These are phyloP conservation scores for Melitaea athalia DNA, from an alignment of 2,888 invertebrate genomes.

Conservation along the genomic window DNA sequence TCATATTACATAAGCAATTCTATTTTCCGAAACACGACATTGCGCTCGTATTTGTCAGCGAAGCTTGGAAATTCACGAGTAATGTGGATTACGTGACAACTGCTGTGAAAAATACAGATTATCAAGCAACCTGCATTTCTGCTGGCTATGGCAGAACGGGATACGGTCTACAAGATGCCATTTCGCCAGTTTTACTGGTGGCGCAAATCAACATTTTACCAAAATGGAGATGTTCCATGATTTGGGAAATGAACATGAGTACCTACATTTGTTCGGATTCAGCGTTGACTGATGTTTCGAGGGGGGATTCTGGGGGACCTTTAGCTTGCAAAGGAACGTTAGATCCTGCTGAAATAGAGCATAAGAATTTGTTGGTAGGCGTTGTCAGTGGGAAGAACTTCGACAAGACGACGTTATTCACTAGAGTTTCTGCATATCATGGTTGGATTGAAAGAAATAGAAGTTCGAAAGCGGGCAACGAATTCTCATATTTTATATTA, in stretches of 20 bases:
- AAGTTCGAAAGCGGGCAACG: neutral
- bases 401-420: conserved; percentile 55
- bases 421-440: conserved; percentile 47
- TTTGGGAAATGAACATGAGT: conserved; percentile 65
- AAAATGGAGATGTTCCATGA: conserved; percentile 47
- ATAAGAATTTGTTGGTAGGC: conserved; percentile 54
- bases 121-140: conserved; percentile 47
- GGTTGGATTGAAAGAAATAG: conserved; percentile 51
- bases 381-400: conserved; percentile 66
- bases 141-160: conserved; percentile 58
- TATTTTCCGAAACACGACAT: conserved; percentile 56
- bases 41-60: conserved; percentile 49
- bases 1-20: conserved; percentile 45
- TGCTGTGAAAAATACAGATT: conserved; percentile 47
- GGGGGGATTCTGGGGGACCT: conserved; percentile 69
- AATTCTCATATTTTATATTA: conserved; percentile 31
- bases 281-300: conserved; percentile 49
- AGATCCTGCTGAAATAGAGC: conserved; percentile 46
- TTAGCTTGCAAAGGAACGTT: conserved; percentile 52
- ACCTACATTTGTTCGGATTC: conserved; percentile 54
- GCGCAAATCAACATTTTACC: conserved; percentile 52
- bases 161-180: conserved; percentile 7
- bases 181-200: conserved; percentile 49
- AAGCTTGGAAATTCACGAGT: conserved; percentile 46
- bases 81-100: conserved; percentile 46